Evolutionary conservation across 2,113 vertebrate genomes (phyloP), one percentile per base, ranked within the genome.

Genomic region (Alectura lathami): DNA sequence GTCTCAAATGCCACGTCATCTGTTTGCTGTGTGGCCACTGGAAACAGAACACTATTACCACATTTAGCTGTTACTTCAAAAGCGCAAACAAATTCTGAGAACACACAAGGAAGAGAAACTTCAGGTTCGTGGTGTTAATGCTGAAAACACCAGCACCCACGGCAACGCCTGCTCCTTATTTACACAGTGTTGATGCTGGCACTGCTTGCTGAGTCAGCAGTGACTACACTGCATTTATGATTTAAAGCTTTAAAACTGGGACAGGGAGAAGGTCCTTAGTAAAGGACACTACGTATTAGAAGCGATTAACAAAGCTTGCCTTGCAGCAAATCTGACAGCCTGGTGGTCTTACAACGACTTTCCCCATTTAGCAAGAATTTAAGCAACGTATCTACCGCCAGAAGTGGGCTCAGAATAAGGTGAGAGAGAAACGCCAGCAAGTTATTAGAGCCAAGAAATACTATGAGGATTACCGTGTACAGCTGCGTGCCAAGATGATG

Each of bases 391-490:
- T 99, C 92, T 93, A 93, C 78, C 98, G 97, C 34, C 99, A 99
- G 97, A 98, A 97, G 53, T 96, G 96, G 23, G 94, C 98, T 11
- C 98, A 99, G 95, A 99, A 97, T 96, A 98, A 98, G 67, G 92
- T 98, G 91, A 98, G 94, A 68, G 99, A 99, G 80, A 98, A 97
- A 95, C 97, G 98, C 59, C 99, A 99, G 96, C 99, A 99, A 96
- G 84, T 94, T 4, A 98, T 98, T 17, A 98, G 98, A 3, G 99
- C 99, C 88, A 98, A 97, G 96, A 99, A 98, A 83, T 99, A 99
- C 76, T 98, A 99, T 14, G 97, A 97, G 17, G 98, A 99, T 57
- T 99, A 99, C 93, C 98, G 98, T 30, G 96, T 98, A 34, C 99
- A 99, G 97, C 92, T 99, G 76, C 97, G 97, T 0, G 98, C 99